These are phyloP conservation scores for Drosophila nr. fundita DNA, from an alignment of 2,888 invertebrate genomes.

Conservation along the genomic window DNA sequence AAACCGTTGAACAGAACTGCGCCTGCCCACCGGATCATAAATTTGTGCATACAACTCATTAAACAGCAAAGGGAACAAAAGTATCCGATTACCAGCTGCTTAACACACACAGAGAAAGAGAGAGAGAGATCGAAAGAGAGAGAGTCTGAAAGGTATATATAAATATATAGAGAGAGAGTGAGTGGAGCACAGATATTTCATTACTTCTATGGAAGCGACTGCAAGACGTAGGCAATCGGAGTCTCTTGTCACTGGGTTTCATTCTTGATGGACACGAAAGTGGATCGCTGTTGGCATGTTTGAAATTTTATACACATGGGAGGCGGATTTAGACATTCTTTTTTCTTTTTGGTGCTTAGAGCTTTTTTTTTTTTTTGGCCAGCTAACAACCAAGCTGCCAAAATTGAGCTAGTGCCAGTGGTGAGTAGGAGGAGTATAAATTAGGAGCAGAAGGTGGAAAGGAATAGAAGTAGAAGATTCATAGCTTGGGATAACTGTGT, in stretches of 20 bases:
- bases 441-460: not conserved
- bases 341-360: constrained; percentile 13
- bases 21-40: constrained; percentile 81
- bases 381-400: constrained; percentile 44
- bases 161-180: not conserved
- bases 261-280: constrained; percentile 76
- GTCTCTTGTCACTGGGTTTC: constrained; percentile 21
- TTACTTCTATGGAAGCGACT: constrained; percentile 64
- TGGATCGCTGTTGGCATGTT: constrained; percentile 77
- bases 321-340: constrained; percentile 75
- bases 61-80: constrained; percentile 78
- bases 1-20: constrained; percentile 77
- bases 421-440: not conserved
- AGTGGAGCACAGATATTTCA: constrained; percentile 25
- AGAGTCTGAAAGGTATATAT: not conserved
- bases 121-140: constrained; percentile 6
- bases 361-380: not conserved
- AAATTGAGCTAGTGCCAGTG: constrained; percentile 14
- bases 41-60: constrained; percentile 83
- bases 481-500: not conserved
- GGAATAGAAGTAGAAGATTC: not conserved
- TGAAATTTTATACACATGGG: constrained; percentile 78
- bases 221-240: constrained; percentile 8
- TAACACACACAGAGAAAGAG: constrained; percentile 8
- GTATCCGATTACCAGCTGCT: constrained; percentile 69